Evolutionary conservation across 1,140 invertebrate species (phyloP).

Genomic region (Capitella teleta): DNA sequence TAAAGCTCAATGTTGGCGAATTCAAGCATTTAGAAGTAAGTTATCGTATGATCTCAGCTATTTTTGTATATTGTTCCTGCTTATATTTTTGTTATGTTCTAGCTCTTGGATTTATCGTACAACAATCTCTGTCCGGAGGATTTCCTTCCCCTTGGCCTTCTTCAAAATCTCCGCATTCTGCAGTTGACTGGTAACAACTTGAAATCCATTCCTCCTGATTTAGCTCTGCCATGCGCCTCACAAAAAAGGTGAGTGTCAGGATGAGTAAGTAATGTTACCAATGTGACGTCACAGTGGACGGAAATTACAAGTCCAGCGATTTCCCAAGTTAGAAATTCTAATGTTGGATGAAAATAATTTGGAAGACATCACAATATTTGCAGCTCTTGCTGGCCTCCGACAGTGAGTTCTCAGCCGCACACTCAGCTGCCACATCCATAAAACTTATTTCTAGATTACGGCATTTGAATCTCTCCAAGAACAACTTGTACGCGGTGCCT

Average conservation of each 20-base stretch:
- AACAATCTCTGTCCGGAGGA: slow-evolving; percentile 38
- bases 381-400: slow-evolving; percentile 29
- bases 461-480: slow-evolving; percentile 37
- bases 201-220: slow-evolving; percentile 23
- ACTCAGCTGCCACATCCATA: too few relatives aligned
- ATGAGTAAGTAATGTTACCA: too few relatives aligned
- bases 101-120: slow-evolving; percentile 40
- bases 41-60: not conserved
- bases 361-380: slow-evolving; percentile 27
- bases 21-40: not conserved
- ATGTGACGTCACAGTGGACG: not conserved
- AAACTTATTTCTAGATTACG: slow-evolving; percentile 26
- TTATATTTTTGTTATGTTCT: slow-evolving; percentile 7
- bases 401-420: slow-evolving; percentile 21
- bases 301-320: slow-evolving; percentile 14
- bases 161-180: slow-evolving; percentile 30
- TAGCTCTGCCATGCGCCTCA: slow-evolving; percentile 21
- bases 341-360: slow-evolving; percentile 36
- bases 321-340: slow-evolving; percentile 33
- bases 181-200: slow-evolving; percentile 39
- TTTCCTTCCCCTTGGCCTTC: slow-evolving; percentile 27
- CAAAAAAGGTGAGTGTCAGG: not conserved
- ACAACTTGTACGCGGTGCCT: slow-evolving; percentile 33
- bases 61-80: not conserved
- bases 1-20: not conserved